Base-by-base conservation (phyloP, 2,113 vertebrate species). In the Suricata suricatta region DNA sequence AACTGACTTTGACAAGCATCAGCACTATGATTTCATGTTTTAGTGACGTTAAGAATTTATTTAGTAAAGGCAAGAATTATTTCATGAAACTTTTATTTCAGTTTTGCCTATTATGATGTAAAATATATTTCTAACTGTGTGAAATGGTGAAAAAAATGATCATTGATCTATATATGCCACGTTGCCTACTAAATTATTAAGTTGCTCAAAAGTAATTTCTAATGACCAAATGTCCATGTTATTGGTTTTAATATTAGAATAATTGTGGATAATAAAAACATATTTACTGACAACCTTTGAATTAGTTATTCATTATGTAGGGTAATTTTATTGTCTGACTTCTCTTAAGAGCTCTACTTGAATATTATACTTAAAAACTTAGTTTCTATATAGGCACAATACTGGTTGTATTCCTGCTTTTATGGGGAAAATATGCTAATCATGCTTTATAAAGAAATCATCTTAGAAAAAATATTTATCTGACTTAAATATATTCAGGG, bases 171-270 rank as follows among this genome's bases (percentile, higher is more conserved):
- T 57, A 77, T 33, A 86, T 33, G 82, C 27, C 19, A 63, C n/a
- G 29, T 11, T 9, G 8, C 17, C 27, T 88, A 66, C 93, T 68
- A 92, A 88, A 63, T 96, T 29, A 96, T 82, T 79, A 92, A 84
- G 72, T 79, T 77, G 25, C 17, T 96, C 38, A 96, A 88, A 94
- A 90, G 15, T 95, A 90, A 92, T 96, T 94, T 93, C 90, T 77
- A 41, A 90, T 69, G 19, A 35, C 29, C 52, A 93, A 89, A 93
- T 82, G 19, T 47, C 47, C 50, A 79, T 38, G 10, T 60, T 85
- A 93, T 77, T 95, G 23, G 21, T 79, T 95, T 96, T 97, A 88
- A 90, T 66, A 88, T 82, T 94, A 95, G 96, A 92, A 95, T 93
- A 93, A 90, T 54, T 94, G 8, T 82, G 35, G 41, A 84, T 86